Percentiles rank a stretch among this genome's conserved stretches.
These are phyloP conservation scores for Epistrophe grossulariae DNA, from an alignment of 2,888 invertebrate species.

Conservation along the genomic window DNA sequence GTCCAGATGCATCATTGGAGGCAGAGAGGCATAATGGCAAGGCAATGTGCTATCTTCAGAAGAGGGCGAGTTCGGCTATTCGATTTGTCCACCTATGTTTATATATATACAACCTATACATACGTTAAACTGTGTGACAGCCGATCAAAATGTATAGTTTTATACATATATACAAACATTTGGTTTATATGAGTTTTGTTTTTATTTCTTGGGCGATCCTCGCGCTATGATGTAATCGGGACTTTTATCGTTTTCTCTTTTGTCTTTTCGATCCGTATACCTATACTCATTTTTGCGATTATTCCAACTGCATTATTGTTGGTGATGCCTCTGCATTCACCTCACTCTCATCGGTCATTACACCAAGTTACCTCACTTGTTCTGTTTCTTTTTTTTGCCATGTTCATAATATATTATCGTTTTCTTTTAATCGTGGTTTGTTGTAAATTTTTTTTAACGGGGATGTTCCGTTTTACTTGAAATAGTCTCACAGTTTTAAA, in stretches of 20 bases:
- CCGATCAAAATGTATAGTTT: conserved; percentile 58
- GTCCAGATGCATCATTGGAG: conserved; percentile 50
- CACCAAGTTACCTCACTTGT: conserved; percentile 66
- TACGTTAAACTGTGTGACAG: conserved; percentile 20
- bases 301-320: conserved; percentile 53
- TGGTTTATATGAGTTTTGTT: conserved; percentile 29
- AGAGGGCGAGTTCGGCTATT: conserved; percentile 34
- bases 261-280: conserved; percentile 57
- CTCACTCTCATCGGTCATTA: conserved; percentile 58
- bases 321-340: conserved; percentile 32
- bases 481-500: not conserved
- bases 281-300: conserved; percentile 44
- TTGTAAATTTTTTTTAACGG: not conserved
- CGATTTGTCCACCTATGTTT: not conserved
- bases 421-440: not conserved
- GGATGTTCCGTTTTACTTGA: not conserved
- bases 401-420: not conserved
- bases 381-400: conserved; percentile 31
- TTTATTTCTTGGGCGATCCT: conserved; percentile 53
- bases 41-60: conserved; percentile 32
- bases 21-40: not conserved
- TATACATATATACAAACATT: conserved; percentile 26
- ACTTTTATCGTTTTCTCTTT: conserved; percentile 70
- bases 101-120: not conserved
- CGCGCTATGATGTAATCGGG: conserved; percentile 73